Evolutionary conservation across 2,797 vertebrate species (phyloP).

Genomic region (Typhlichthys eigenmanni): DNA sequence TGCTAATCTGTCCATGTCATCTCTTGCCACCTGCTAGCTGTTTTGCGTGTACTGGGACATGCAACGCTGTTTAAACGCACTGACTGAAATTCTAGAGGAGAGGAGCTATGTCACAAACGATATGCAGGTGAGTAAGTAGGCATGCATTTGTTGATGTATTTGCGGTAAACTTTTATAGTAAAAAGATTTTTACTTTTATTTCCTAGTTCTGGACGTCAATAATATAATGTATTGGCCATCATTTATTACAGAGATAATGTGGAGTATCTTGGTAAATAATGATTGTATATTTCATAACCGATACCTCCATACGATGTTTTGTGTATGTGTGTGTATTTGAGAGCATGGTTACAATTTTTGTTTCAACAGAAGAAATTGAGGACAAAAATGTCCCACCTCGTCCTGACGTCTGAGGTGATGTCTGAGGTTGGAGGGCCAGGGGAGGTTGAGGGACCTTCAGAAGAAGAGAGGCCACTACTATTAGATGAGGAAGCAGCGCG

Average conservation of each 20-base stretch:
- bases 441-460: constrained; percentile 37
- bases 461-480: constrained; percentile 75
- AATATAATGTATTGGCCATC: constrained; percentile 18
- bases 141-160: constrained; percentile 26
- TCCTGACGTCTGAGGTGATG: constrained; percentile 60
- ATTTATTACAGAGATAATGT: neutral
- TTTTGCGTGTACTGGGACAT: constrained; percentile 79
- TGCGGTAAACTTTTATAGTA: constrained; percentile 21
- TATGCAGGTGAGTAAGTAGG: constrained; percentile 69
- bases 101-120: constrained; percentile 38
- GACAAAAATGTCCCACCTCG: constrained; percentile 74
- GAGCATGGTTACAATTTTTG: neutral
- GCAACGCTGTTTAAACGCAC: constrained; percentile 62
- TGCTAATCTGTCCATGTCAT: constrained; percentile 12
- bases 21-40: constrained; percentile 54
- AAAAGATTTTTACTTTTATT: constrained; percentile 25
- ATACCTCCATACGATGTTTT: neutral
- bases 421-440: constrained; percentile 12
- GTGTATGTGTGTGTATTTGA: neutral
- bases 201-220: constrained; percentile 25
- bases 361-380: constrained; percentile 68
- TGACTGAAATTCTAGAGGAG: constrained; percentile 73
- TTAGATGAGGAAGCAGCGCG: constrained; percentile 12
- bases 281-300: neutral
- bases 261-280: constrained; percentile 1